Evolutionary conservation across 2,113 vertebrate genomes (phyloP), one percentile per base, ranked within the genome.

Genomic region (Ctenomys sociabilis): DNA sequence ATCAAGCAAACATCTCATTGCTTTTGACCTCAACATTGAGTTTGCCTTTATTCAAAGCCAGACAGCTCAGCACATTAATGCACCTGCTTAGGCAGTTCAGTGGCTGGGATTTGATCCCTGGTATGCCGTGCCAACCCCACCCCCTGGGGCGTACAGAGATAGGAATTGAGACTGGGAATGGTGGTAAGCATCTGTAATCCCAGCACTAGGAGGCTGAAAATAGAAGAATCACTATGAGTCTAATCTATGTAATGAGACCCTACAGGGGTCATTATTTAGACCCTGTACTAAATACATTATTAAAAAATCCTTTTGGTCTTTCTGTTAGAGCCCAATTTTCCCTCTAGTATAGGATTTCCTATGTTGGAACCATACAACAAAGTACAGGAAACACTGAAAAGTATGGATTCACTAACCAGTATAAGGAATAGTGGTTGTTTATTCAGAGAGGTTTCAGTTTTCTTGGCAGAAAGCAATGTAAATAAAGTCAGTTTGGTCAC

Each of bases 401-500:
- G 63, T 16, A 91, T 7, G 57, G 82, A 78, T 95, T 96, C 26
- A 52, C 73, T 93, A 84, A 95, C 72, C 49, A 92, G 49, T 75
- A 5, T 40, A 84, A 91, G 75, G 54, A 92, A 93, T 1, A 86
- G 68, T 83, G 40, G 54, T 49, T 91, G 57, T 82, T 90, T 90
- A 86, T 73, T 87, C 84, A 57, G 45, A 91, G 80, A 89, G 3
- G 63, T 93, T 91, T 94, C 68, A 89, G 81, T 6, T 92, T 95
- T 17, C 59, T 78, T 89, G 68, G 57, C 52, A 96, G 90, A 97
- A 87, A 63, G 86, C 83, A 86, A 93, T 14, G 32, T 91, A 92
- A 90, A 73, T 37, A 89, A 92, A 85, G n/a, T 96, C 73, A 90
- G 77, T 94, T 88, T 92, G 78, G 90, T 97, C 64, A 94, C 64